Base-by-base conservation (phyloP, 2,113 vertebrate genomes). In the Parotia lawesii region DNA sequence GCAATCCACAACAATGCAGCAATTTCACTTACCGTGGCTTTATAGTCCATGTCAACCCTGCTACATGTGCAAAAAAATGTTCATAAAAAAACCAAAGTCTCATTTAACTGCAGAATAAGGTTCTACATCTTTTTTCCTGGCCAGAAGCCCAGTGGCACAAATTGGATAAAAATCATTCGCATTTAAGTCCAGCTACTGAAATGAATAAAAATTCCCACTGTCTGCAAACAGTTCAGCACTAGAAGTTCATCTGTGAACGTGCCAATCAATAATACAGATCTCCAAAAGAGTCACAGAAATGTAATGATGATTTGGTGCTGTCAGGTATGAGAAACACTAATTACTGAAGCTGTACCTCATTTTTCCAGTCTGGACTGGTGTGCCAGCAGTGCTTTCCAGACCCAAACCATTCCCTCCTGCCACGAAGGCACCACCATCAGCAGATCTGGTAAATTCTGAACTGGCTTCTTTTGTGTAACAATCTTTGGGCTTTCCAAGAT, bases 1-100 rank as follows among this genome's bases (percentile, higher is more conserved):
- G 67, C 27, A 66, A 22, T 11, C 71, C 74, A 57, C 9, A 15
- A 6, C 18, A 84, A 44, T 12, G 6, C 48, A 20, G 23, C 17
- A 14, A 18, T 10, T 51, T 15, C 9, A 51, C 12, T 42, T 20
- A 37, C 6, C 0, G 0, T 28, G 28, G 21, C 9, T 74, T 28
- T 62, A 22, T 1, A 37, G 16, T 3, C 65, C 0, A 0, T 10
- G 31, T 9, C 28, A 50, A 50, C 44, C 35, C 23, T 29, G 25
- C 4, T 19, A 53, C 5, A 2, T 3, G 12, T 6, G 33, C 15
- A 65, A 29, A 65, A 38, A 44, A 17, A 18, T 3, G 29, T 53
- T 44, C 19, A 35, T n/a, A 9, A 54, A 61, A 58, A 29, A 71
- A 23, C 6, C 27, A 25, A 24, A 80, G 3, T 3, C 61, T 51